phyloP scores from a whole-genome alignment of 2,797 vertebrate species.

The Eutrigla gurnardus region DNA sequence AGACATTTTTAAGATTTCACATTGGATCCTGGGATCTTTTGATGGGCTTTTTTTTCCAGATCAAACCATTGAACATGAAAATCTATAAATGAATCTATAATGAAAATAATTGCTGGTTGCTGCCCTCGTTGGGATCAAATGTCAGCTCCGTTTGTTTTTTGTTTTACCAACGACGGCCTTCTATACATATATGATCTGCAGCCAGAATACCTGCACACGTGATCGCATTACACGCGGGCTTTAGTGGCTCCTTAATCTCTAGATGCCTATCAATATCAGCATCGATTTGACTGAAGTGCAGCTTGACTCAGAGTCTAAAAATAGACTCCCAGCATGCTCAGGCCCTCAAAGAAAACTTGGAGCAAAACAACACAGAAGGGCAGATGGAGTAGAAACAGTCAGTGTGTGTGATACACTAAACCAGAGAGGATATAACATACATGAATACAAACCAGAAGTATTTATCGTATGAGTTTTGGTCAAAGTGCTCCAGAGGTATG shows the following conservation, averaged over 20 bases:
- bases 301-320: conserved; percentile 49
- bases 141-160: too few relatives aligned
- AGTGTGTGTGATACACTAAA: background rate
- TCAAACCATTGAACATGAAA: background rate
- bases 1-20: too few relatives aligned
- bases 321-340: conserved; percentile 42
- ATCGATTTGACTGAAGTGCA: conserved; percentile 69
- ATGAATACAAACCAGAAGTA: background rate
- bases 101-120: background rate
- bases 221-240: conserved; percentile 48
- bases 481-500: background rate
- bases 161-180: too few relatives aligned
- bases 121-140: background rate
- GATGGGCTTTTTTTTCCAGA: background rate
- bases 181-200: background rate
- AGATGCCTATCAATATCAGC: conserved; percentile 80
- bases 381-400: background rate
- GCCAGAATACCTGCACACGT: conserved; percentile 36
- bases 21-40: background rate
- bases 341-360: conserved; percentile 18
- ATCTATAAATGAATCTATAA: background rate
- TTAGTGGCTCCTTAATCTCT: conserved; percentile 45
- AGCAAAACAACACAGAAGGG: conserved; percentile 13
- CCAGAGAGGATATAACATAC: background rate
- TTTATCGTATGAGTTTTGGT: too few relatives aligned